Percentiles rank a stretch among this genome's conserved stretches.
phyloP scores from a whole-genome alignment of 2,797 vertebrate genomes.

The Micrastur ruficollis region DNA sequence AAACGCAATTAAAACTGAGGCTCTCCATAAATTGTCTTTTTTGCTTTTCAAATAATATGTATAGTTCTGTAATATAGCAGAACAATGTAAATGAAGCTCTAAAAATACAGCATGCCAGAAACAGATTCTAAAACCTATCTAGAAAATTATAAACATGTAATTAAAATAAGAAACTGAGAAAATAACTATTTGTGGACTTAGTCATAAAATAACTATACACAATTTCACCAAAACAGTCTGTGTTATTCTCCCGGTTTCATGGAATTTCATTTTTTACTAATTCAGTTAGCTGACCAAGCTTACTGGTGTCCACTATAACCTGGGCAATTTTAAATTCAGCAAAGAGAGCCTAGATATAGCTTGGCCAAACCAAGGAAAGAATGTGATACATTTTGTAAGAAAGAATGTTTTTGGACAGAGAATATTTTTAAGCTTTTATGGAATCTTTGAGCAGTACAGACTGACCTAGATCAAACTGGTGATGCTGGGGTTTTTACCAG shows the following conservation, averaged over 20 bases:
- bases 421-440: not conserved
- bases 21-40: not conserved
- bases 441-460: not conserved
- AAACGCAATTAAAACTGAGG: conserved; percentile 19
- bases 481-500: not conserved
- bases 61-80: not conserved
- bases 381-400: not conserved
- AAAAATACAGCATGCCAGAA: not conserved
- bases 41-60: not conserved
- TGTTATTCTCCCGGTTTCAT: not conserved
- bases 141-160: not conserved
- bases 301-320: not conserved
- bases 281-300: not conserved
- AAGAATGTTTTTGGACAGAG: not conserved
- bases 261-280: not conserved
- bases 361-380: not conserved
- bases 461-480: not conserved
- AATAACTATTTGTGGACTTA: not conserved
- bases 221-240: not conserved
- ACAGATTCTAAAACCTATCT: not conserved
- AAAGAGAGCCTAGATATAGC: not conserved
- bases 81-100: conserved; percentile 8
- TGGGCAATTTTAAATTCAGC: not conserved
- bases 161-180: conserved; percentile 20
- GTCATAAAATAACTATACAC: not conserved